These are phyloP conservation scores for Catocala fraxini DNA, from an alignment of 2,888 invertebrate species.

Conservation along the genomic window DNA sequence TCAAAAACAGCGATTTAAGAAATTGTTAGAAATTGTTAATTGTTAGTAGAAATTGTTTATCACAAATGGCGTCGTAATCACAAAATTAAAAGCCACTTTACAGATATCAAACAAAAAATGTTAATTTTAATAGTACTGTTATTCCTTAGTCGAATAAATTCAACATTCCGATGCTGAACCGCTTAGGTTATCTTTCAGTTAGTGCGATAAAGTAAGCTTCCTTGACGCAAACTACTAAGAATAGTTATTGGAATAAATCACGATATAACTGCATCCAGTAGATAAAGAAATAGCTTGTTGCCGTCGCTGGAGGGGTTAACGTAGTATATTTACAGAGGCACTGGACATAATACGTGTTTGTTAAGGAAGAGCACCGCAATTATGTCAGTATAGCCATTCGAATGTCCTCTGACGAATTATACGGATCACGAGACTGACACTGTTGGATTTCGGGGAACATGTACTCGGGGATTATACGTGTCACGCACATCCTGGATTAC, in stretches of 20 bases:
- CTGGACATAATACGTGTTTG: conserved; percentile 33
- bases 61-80: conserved; percentile 31
- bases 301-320: conserved; percentile 34
- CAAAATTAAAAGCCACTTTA: conserved; percentile 27
- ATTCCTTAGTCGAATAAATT: conserved; percentile 42
- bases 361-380: conserved; percentile 33
- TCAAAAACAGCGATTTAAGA: conserved; percentile 13
- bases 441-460: conserved; percentile 50
- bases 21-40: too few relatives aligned
- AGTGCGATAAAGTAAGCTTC: conserved; percentile 49
- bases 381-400: conserved; percentile 43
- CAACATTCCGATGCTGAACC: conserved; percentile 39
- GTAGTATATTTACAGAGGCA: conserved; percentile 27
- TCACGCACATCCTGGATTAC: conserved; percentile 46
- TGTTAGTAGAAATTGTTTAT: too few relatives aligned
- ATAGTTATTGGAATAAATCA: conserved; percentile 58
- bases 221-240: conserved; percentile 42
- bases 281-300: conserved; percentile 55
- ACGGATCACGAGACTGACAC: conserved; percentile 53
- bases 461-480: conserved; percentile 52
- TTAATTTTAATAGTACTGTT: conserved; percentile 30
- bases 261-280: conserved; percentile 45
- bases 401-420: conserved; percentile 56
- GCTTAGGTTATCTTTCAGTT: conserved; percentile 50
- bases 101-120: conserved; percentile 21